Evolutionary conservation across 2,888 invertebrate species (phyloP), one percentile per base, ranked within the genome.

Genomic region (Pocota personata): DNA sequence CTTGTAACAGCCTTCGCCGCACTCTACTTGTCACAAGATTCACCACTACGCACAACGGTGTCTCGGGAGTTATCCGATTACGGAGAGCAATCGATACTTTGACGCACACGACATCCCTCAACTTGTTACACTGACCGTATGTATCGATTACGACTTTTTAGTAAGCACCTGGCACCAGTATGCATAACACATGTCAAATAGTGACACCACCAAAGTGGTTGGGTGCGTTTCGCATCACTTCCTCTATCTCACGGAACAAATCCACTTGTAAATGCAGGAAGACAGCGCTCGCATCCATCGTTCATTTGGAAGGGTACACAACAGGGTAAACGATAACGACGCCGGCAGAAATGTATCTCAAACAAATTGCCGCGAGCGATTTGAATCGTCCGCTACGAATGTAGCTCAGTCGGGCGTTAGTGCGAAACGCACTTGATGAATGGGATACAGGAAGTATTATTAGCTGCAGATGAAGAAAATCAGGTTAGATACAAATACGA

Each of bases 201-300:
- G 16, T 50, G 67, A 83, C 73, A 73, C 72, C 37, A 16, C 50
- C 52, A 57, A 67, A 83, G 83, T 55, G 62, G 73, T 83, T 78
- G 58, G 60, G 60, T 67, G 72, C 55, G 76, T 78, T 83, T 83
- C 73, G 78, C 78, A 83, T 71, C 78, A 83, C 83, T 83, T 83
- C 83, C 83, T 83, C 78, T 46, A 78, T 83, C 78, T 83, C 72
- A 62, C 78, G 83, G 83, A 83, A 83, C 78, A 60, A 73, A 83
- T 73, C 67, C 78, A 73, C 83, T 83, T 83, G 83, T n/a, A 55
- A 32, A 66, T 78, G 55, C 83, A 83, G 83, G 83, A 83, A 83
- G 83, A 67, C 78, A 48, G 62, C 24, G 32, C 55, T 67, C 67
- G 78, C 72, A 55, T 78, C 73, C 78, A 83, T 83, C 78, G 67